Evolutionary conservation across 1,140 invertebrate species (phyloP).

Genomic region (Colletes gigas): DNA sequence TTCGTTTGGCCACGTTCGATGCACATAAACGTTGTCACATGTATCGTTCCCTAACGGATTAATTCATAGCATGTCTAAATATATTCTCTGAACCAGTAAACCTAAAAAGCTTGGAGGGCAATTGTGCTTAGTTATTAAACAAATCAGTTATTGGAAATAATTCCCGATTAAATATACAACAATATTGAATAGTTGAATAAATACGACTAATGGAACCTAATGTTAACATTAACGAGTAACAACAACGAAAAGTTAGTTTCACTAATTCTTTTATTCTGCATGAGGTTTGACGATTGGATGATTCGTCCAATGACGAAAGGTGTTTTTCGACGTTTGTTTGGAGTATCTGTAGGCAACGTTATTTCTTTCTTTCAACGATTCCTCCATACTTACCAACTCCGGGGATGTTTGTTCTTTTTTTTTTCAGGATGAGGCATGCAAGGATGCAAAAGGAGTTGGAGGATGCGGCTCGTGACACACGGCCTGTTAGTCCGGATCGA

Average conservation of each 20-base stretch:
- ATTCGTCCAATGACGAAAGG: slow-evolving; percentile 18
- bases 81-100: slow-evolving; percentile 27
- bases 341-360: slow-evolving; percentile 2
- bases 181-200: neutral
- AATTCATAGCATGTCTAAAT: neutral
- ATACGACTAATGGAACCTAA: slow-evolving; percentile 15
- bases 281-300: slow-evolving; percentile 17
- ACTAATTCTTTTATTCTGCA: slow-evolving; percentile 33
- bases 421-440: slow-evolving; percentile 91
- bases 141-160: neutral
- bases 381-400: neutral
- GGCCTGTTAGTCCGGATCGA: slow-evolving; percentile 81
- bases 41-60: neutral
- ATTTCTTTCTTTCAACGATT: neutral
- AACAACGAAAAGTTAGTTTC: neutral
- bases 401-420: slow-evolving; percentile 32
- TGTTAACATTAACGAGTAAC: slow-evolving; percentile 19
- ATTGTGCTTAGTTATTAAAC: slow-evolving; percentile 14
- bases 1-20: slow-evolving; percentile 5
- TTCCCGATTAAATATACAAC: neutral
- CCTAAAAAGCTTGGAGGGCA: slow-evolving; percentile 32
- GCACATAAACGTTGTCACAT: neutral
- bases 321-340: slow-evolving; percentile 10
- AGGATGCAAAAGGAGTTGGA: slow-evolving; percentile 94
- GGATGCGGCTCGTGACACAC: slow-evolving; percentile 91